These are phyloP conservation scores for Lutjanus campechanus DNA, from an alignment of 2,797 vertebrate genomes.

Conservation along the genomic window DNA sequence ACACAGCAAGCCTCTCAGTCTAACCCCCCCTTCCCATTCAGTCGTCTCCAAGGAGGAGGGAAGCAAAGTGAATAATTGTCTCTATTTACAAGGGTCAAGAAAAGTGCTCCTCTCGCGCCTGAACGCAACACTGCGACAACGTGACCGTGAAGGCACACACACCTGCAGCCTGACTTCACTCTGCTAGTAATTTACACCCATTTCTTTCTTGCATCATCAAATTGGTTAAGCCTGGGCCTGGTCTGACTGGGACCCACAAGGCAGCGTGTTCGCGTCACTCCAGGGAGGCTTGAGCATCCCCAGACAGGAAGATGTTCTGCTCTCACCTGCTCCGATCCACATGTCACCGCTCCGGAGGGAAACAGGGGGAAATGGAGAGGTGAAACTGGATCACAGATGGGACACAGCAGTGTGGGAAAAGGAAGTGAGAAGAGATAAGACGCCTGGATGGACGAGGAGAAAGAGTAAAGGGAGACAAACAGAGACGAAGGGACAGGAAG, in stretches of 20 bases:
- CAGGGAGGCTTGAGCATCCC: conserved; percentile 44
- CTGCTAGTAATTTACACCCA: conserved; percentile 60
- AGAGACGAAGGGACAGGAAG: conserved; percentile 58
- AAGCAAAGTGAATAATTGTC: conserved; percentile 69
- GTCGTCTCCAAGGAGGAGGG: conserved; percentile 53
- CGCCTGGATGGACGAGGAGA: conserved; percentile 44
- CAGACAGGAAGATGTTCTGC: conserved; percentile 70
- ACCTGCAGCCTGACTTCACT: conserved; percentile 77
- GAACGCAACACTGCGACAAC: conserved; percentile 43
- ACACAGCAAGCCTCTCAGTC: conserved; percentile 58
- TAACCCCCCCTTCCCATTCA: conserved; percentile 36
- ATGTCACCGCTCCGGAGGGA: conserved; percentile 66
- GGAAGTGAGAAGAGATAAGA: conserved; percentile 72
- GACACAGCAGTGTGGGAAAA: conserved; percentile 70
- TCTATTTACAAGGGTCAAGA: conserved; percentile 64
- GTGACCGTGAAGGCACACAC: conserved; percentile 47
- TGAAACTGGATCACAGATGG: conserved; percentile 64
- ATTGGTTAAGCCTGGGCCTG: conserved; percentile 62
- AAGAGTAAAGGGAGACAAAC: conserved; percentile 51
- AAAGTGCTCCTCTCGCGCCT: conserved; percentile 41
- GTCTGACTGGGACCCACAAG: conserved; percentile 44
- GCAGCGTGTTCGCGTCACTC: conserved; percentile 34
- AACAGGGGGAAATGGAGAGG: conserved; percentile 55
- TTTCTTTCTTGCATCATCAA: conserved; percentile 52
- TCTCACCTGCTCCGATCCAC: conserved; percentile 73